Evolutionary conservation across 2,888 invertebrate genomes (phyloP), one percentile per base, ranked within the genome.

Genomic region (Mesoligia furuncula): DNA sequence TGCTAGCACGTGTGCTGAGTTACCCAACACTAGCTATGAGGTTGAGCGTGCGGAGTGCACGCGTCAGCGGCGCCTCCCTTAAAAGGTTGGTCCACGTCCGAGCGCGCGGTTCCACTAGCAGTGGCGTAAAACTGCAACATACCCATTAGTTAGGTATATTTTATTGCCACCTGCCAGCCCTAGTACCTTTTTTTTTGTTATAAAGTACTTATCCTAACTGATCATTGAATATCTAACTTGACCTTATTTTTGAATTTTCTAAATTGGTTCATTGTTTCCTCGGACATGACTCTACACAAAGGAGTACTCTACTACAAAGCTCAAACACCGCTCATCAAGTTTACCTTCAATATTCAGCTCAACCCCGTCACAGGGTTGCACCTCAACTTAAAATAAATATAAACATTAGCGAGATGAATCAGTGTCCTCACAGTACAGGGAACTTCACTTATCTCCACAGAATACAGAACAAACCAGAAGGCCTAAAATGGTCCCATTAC

Each of bases 351-450:
- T 70, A 79, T 85, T 54, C 36, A 57, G 39, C 57, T 39, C 36
- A n/a, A 77, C 65, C 27, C 57, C 48, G n/a, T 65, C 39, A 59
- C 59, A 77, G 48, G 51, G 45, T 36, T 70, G 73, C 67, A 77
- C 59, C 67, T 70, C 57, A 78, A 84, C 78, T 85, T 84, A 86
- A 80, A 84, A 84, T 75, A 87, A 86, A 87, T 78, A 82, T 86
- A 86, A 87, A 87, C 84, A 82, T 79, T 73, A 86, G 68, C 31
- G 65, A 80, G 75, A 84, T 87, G 84, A 87, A 87, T 87, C 86
- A 75, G 84, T 79, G 83, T 86, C 80, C 73, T 71, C 64, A 17
- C 61, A 73, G 77, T 85, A 87, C 88, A 87, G 70, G 64, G 80
- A 83, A 85, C 69, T 87, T 85, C 85, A 88, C 85, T 87, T 88